Evolutionary conservation across 2,888 invertebrate species (phyloP), one percentile per base, ranked within the genome.

Genomic region (Alloplasta piceator): DNA sequence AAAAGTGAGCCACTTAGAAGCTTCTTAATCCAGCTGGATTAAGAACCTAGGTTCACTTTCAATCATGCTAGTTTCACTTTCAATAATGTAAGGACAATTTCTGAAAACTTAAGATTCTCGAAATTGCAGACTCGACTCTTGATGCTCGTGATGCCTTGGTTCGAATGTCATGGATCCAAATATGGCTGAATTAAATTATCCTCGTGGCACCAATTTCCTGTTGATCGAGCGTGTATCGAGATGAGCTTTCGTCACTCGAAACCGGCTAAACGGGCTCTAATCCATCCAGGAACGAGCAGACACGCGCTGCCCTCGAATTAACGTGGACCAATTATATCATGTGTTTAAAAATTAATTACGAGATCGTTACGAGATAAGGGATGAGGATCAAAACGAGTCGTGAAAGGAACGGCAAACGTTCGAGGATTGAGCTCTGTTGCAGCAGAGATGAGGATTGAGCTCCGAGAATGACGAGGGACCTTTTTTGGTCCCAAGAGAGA

Each of bases 261-360:
- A 85, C 84, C 82, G 82, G 84, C 84, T 85, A 85, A 85, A 82
- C 84, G 83, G 81, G 84, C 84, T 26, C 26, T 83, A 85, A 85
- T 83, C 84, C 26, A 26, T 82, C 68, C 81, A 55, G 66, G 73
- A 79, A 80, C 78, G 82, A 80, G 3, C 26, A 82, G 83, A 82
- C 82, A 82, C 84, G 78, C 82, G 26, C 26, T 82, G 86, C 85
- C 84, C 86, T 26, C 26, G 26, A 89, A 89, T 88, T 88, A 88
- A 87, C 88, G 86, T 86, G 86, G 86, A 86, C 89, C 90, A 90
- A 90, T 90, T 90, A 90, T 90, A 90, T 90, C 82, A 82, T 89
- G 89, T 89, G 89, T 90, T 90, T 90, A 90, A 90, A 26, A 90
- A 90, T 90, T 90, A 90, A 90, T 90, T 90, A 90, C 87, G 89